Evolutionary conservation across 2,113 vertebrate species (phyloP).

Genomic region (Ornithorhynchus anatinus): DNA sequence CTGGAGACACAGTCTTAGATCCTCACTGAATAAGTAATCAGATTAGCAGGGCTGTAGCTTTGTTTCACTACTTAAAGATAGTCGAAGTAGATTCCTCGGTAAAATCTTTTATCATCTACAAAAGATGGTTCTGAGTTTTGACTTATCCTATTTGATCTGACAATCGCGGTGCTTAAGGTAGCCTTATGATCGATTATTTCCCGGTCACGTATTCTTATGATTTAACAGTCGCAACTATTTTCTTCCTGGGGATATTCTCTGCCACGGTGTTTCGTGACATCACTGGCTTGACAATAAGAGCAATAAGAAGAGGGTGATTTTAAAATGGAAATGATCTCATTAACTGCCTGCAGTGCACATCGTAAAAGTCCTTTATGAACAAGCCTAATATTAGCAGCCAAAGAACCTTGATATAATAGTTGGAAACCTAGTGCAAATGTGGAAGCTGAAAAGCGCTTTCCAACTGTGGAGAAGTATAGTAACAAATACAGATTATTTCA

Average conservation of each 20-base stretch:
- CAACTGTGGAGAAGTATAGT: too few species aligned
- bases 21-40: slow-evolving; percentile 50
- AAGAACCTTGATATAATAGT: too few species aligned
- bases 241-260: slow-evolving; percentile 10
- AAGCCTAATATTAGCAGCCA: too few species aligned
- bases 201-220: slow-evolving; percentile 35
- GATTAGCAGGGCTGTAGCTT: slow-evolving; percentile 31
- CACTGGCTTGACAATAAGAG: background rate
- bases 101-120: background rate
- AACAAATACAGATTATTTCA: too few species aligned
- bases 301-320: slow-evolving; percentile 9
- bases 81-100: slow-evolving; percentile 10
- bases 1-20: slow-evolving; percentile 49
- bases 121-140: background rate
- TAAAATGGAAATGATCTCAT: background rate
- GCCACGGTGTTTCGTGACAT: background rate
- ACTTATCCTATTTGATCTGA: background rate
- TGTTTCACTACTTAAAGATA: slow-evolving; percentile 49
- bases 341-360: too few species aligned
- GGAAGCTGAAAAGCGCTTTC: too few species aligned
- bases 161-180: background rate
- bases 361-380: too few species aligned
- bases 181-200: slow-evolving; percentile 9
- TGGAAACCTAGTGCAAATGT: too few species aligned
- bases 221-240: slow-evolving; percentile 22